These are phyloP conservation scores for Agrilus mali DNA, from an alignment of 2,888 invertebrate species.

Conservation along the genomic window DNA sequence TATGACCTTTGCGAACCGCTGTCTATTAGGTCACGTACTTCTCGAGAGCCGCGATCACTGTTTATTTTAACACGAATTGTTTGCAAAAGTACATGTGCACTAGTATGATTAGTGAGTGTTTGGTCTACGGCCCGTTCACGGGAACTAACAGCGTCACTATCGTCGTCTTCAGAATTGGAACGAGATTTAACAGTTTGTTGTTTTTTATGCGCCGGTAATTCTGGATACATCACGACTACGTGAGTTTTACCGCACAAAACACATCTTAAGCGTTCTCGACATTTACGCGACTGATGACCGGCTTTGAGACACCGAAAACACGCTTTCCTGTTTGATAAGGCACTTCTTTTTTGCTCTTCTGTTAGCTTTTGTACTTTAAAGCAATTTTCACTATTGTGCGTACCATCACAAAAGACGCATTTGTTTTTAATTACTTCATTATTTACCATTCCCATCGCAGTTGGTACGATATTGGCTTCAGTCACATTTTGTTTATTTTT, in stretches of 20 bases:
- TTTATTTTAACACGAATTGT: background rate
- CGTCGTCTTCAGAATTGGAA: too few species aligned
- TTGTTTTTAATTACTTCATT: background rate
- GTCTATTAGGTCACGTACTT: conserved; percentile 11
- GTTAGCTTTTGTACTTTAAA: conserved; percentile 12
- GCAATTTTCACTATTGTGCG: conserved; percentile 12
- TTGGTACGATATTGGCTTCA: background rate
- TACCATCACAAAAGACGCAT: conserved; percentile 9
- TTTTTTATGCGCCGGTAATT: conserved; percentile 3
- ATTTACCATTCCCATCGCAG: background rate
- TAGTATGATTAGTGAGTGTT: background rate
- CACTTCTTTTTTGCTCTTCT: conserved; percentile 8
- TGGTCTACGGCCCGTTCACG: background rate
- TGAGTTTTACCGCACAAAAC: conserved; percentile 16
- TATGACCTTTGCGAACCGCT: conserved; percentile 14
- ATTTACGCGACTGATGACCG: conserved; percentile 14
- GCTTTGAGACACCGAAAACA: conserved; percentile 17
- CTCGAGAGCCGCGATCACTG: background rate
- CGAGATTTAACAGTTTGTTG: too few species aligned
- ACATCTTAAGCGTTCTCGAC: conserved; percentile 13
- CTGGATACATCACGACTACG: conserved; percentile 16
- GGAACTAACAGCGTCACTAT: background rate
- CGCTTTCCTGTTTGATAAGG: conserved; percentile 9
- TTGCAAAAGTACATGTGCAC: conserved; percentile 7
- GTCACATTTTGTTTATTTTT: background rate